Percentiles rank a stretch among this genome's conserved stretches.
phyloP scores from a whole-genome alignment of 2,888 invertebrate species.

The Linhomoeus sp. region DNA sequence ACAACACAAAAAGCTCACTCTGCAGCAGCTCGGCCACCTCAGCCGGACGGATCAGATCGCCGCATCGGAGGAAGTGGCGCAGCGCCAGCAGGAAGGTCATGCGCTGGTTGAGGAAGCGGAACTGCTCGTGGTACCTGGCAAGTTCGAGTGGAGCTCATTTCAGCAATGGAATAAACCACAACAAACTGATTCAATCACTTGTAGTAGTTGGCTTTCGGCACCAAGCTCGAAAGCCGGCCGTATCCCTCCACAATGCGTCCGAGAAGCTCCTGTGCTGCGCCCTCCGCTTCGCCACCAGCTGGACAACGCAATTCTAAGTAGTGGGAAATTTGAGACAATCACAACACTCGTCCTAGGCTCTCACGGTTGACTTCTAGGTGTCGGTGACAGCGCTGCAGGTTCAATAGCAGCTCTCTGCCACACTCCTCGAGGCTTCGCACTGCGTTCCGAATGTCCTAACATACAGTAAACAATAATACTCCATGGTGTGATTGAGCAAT shows the following conservation, averaged over 20 bases:
- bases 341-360: too few relatives aligned
- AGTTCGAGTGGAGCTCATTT: not conserved
- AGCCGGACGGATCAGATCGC: slow-evolving; percentile 49
- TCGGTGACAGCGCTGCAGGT: slow-evolving; percentile 61
- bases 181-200: not conserved
- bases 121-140: slow-evolving; percentile 57
- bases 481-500: too few relatives aligned
- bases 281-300: slow-evolving; percentile 41
- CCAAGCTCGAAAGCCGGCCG: not conserved
- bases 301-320: too few relatives aligned
- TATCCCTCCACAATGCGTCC: slow-evolving; percentile 36
- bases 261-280: slow-evolving; percentile 45
- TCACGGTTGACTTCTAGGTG: too few relatives aligned
- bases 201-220: slow-evolving; percentile 1
- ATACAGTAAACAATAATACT: not conserved
- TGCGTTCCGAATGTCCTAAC: slow-evolving; percentile 41
- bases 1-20: too few relatives aligned
- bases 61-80: slow-evolving; percentile 56
- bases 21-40: slow-evolving; percentile 56
- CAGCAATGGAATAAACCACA: not conserved
- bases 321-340: too few relatives aligned
- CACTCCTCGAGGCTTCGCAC: slow-evolving; percentile 57
- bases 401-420: slow-evolving; percentile 54
- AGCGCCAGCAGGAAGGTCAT: slow-evolving; percentile 56
- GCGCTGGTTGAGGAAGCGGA: slow-evolving; percentile 60